Percentiles rank a stretch among this genome's conserved stretches.
Evolutionary conservation across 2,797 vertebrate genomes (phyloP).

Genomic region (Sebastes cheni): DNA sequence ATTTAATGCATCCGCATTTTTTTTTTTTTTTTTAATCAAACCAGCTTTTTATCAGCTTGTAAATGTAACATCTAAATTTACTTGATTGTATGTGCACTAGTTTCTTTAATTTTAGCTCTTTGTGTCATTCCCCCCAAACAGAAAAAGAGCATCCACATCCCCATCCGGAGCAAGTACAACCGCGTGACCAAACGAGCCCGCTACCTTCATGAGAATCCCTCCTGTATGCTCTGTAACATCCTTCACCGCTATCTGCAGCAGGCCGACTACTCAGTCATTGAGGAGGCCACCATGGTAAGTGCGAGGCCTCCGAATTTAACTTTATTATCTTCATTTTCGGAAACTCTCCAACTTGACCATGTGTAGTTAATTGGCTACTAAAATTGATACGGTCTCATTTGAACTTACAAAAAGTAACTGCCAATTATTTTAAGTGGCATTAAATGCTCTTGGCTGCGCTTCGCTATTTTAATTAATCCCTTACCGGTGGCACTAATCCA

Average conservation of each 20-base stretch:
- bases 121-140: constrained; percentile 53
- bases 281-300: constrained; percentile 97
- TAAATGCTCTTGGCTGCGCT: background rate
- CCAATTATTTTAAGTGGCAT: constrained; percentile 2
- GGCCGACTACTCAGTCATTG: constrained; percentile 94
- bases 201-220: constrained; percentile 97
- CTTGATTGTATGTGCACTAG: background rate
- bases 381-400: background rate
- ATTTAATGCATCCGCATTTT: background rate
- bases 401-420: background rate
- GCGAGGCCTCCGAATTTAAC: background rate
- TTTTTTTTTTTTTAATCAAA: background rate
- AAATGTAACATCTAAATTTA: background rate
- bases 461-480: background rate
- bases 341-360: background rate
- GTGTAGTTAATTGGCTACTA: background rate
- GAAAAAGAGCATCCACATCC: constrained; percentile 98
- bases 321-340: background rate
- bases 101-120: background rate
- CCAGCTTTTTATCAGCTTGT: background rate
- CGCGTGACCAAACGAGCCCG: constrained; percentile 94
- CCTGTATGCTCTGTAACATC: constrained; percentile 96
- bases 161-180: constrained; percentile 97
- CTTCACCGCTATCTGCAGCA: constrained; percentile 97
- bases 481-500: background rate